A percentile compares a stretch with the other conserved stretches of the same genome.
phyloP scores from a whole-genome alignment of 2,888 invertebrate genomes.

The Amphipoea oculea region DNA sequence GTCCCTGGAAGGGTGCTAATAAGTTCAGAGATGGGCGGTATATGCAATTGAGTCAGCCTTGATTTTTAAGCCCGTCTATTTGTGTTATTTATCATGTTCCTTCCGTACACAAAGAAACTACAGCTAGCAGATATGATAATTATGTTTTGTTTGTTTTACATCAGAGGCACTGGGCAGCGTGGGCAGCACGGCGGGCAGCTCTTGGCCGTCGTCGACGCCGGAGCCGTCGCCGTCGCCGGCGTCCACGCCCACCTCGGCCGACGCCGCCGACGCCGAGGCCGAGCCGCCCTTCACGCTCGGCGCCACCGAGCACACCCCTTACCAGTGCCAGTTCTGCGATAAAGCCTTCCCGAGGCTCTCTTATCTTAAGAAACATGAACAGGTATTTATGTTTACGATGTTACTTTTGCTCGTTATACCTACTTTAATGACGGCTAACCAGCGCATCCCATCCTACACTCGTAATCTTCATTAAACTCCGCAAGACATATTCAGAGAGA shows the following conservation, averaged over 20 bases:
- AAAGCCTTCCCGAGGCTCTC: constrained; percentile 96
- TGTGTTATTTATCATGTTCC: background rate
- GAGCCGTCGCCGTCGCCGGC: constrained; percentile 91
- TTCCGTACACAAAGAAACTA: background rate
- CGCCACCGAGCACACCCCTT: constrained; percentile 94
- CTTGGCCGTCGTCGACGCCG: constrained; percentile 92
- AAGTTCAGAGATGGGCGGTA: background rate
- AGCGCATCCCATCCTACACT: constrained; percentile 37
- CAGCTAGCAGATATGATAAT: background rate
- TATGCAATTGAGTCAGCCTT: background rate
- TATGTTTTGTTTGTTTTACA: constrained; percentile 1
- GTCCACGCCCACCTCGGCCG: constrained; percentile 92
- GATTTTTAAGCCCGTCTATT: background rate
- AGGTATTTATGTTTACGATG: constrained; percentile 90
- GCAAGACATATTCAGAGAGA: constrained; percentile 35
- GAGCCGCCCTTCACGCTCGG: constrained; percentile 92
- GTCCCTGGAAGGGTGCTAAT: background rate
- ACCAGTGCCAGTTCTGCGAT: constrained; percentile 97
- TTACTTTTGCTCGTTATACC: constrained; percentile 15
- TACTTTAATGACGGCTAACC: constrained; percentile 17
- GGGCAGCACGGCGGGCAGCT: constrained; percentile 92
- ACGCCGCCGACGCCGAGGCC: constrained; percentile 92
- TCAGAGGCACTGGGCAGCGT: constrained; percentile 92
- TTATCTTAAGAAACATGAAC: constrained; percentile 97
- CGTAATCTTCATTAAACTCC: constrained; percentile 33